A percentile compares a stretch with the other conserved stretches of the same genome.
phyloP scores from a whole-genome alignment of 2,113 vertebrate species.

The Saguinus imperator region DNA sequence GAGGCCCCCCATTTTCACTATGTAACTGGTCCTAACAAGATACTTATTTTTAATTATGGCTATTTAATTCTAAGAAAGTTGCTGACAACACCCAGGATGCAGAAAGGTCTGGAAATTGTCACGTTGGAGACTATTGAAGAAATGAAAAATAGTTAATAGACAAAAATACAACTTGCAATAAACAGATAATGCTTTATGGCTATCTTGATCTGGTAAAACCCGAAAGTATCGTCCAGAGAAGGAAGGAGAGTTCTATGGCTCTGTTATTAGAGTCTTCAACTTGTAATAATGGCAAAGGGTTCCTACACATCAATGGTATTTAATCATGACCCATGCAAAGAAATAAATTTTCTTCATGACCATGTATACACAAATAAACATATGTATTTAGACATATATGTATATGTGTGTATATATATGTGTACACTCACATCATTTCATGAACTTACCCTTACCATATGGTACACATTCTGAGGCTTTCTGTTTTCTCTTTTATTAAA shows the following conservation, averaged over 20 bases:
- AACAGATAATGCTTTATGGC: neutral
- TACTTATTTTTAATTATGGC: neutral
- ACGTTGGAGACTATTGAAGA: neutral
- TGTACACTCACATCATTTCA: neutral
- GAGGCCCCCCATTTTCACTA: neutral
- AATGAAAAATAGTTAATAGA: neutral
- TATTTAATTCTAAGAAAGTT: neutral
- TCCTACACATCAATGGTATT: neutral
- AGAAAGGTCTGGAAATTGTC: neutral
- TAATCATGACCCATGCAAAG: neutral
- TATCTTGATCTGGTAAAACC: neutral
- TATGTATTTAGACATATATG: neutral
- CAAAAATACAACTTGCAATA: neutral
- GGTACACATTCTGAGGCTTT: neutral
- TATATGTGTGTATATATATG: neutral
- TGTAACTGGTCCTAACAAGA: neutral
- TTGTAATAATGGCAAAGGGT: neutral
- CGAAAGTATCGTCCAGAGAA: neutral
- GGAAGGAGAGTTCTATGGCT: neutral
- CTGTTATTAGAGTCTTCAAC: neutral
- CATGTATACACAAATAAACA: neutral
- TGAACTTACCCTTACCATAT: neutral
- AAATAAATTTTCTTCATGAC: conserved; percentile 26
- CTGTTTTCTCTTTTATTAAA: neutral
- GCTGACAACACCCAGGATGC: neutral